Evolutionary conservation across 2,113 vertebrate genomes (phyloP).

Genomic region (Sialia sialis): DNA sequence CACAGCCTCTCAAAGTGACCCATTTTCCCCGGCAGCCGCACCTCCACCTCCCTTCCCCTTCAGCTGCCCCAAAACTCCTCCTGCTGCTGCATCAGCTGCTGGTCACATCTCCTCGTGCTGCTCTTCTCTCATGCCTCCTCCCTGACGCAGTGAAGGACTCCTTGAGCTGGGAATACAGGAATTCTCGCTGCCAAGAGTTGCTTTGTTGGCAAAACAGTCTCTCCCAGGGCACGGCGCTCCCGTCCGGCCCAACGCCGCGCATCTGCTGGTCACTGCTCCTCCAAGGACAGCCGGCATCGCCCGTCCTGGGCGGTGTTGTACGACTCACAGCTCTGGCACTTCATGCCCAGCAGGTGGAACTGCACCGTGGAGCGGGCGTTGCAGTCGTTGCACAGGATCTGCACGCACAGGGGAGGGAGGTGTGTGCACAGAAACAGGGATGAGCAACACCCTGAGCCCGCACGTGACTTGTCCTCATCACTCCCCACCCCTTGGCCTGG

Average conservation of each 20-base stretch:
- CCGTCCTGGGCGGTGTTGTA: conserved; percentile 92
- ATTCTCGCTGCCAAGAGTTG: not conserved
- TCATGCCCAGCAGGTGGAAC: conserved; percentile 94
- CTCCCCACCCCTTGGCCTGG: not conserved
- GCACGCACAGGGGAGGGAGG: not conserved
- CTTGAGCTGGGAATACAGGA: not conserved
- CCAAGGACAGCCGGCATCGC: conserved; percentile 58
- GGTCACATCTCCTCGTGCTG: not conserved
- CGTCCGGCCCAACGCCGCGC: rapidly evolving
- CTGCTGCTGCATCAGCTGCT: not conserved
- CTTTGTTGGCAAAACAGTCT: not conserved
- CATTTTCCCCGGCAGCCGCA: not conserved
- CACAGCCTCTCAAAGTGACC: not conserved
- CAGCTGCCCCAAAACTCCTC: not conserved
- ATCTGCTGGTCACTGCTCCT: not conserved
- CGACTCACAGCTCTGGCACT: conserved; percentile 86
- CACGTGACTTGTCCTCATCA: not conserved
- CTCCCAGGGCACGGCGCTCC: not conserved
- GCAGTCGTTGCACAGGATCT: conserved; percentile 96
- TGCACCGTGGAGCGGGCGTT: conserved; percentile 81
- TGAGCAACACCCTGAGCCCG: not conserved
- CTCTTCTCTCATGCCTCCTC: not conserved
- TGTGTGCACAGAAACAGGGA: not conserved
- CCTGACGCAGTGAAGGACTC: rapidly evolving
- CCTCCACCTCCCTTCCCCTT: not conserved